These are phyloP conservation scores for Rhamphomyia laevipes DNA, from an alignment of 2,888 invertebrate species.

Conservation along the genomic window DNA sequence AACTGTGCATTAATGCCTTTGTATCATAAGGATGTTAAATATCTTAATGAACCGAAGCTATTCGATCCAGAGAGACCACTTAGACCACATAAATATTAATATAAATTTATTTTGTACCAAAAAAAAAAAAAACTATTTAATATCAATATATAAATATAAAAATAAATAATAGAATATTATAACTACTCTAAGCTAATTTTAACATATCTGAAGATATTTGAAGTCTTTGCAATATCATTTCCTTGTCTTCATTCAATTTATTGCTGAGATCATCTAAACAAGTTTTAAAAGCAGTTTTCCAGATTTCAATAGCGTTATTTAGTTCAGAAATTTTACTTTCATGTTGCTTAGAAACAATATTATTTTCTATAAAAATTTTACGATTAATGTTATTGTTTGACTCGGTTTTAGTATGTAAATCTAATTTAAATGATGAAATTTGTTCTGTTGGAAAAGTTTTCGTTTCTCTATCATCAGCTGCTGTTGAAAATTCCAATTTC, in stretches of 20 bases:
- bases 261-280: conserved; percentile 23
- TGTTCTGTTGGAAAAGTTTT: background rate
- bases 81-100: conserved; percentile 63
- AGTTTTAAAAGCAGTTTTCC: conserved; percentile 23
- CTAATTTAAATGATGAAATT: background rate
- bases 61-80: conserved; percentile 81
- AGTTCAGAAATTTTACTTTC: conserved; percentile 17
- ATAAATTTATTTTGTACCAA: conserved; percentile 15
- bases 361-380: background rate
- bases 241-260: conserved; percentile 14
- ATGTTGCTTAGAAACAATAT: background rate
- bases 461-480: background rate
- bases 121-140: conserved; percentile 5
- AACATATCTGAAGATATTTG: conserved; percentile 25
- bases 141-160: conserved; percentile 5
- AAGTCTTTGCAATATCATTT: conserved; percentile 19
- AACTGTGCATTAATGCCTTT: conserved; percentile 71
- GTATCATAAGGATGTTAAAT: conserved; percentile 67
- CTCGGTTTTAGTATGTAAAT: background rate
- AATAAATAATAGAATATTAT: background rate
- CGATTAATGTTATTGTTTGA: background rate
- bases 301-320: conserved; percentile 19
- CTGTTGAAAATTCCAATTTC: background rate
- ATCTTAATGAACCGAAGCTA: conserved; percentile 75
- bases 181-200: conserved; percentile 12